These are phyloP conservation scores for Cirrhinus molitorella DNA, from an alignment of 2,797 vertebrate species.

Conservation along the genomic window DNA sequence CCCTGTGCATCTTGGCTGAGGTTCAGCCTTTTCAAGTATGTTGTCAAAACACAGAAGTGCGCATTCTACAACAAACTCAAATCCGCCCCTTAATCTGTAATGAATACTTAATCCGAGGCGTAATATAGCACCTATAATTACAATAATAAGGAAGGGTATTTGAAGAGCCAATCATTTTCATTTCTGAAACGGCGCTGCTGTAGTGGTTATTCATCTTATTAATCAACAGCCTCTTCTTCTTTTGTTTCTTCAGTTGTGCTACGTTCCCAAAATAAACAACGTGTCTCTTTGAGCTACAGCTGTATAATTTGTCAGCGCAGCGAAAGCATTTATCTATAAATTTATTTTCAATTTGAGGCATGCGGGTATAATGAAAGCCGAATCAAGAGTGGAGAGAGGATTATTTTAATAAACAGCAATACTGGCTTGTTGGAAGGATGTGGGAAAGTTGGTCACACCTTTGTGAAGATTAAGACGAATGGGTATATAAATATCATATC, in stretches of 20 bases:
- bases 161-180: slow-evolving; percentile 75
- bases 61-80: slow-evolving; percentile 72
- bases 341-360: slow-evolving; percentile 85
- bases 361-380: slow-evolving; percentile 80
- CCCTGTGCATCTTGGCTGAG: slow-evolving; percentile 41
- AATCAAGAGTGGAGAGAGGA: slow-evolving; percentile 82
- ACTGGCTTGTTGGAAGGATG: slow-evolving; percentile 76
- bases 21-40: slow-evolving; percentile 67
- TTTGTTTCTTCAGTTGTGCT: slow-evolving; percentile 79
- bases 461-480: slow-evolving; percentile 75
- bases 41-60: slow-evolving; percentile 64
- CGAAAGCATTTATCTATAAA: slow-evolving; percentile 82
- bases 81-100: slow-evolving; percentile 79
- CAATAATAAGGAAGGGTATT: slow-evolving; percentile 76
- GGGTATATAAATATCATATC: slow-evolving; percentile 74
- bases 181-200: slow-evolving; percentile 73
- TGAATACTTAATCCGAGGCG: slow-evolving; percentile 79
- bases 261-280: slow-evolving; percentile 83
- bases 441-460: slow-evolving; percentile 74
- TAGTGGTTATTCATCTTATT: slow-evolving; percentile 75
- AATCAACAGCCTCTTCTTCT: slow-evolving; percentile 65
- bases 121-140: slow-evolving; percentile 82
- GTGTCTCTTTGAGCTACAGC: slow-evolving; percentile 78
- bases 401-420: slow-evolving; percentile 80
- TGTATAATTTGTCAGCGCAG: slow-evolving; percentile 79